Base-by-base conservation (phyloP, 2,888 invertebrate genomes). In the Alloplasta piceator region DNA sequence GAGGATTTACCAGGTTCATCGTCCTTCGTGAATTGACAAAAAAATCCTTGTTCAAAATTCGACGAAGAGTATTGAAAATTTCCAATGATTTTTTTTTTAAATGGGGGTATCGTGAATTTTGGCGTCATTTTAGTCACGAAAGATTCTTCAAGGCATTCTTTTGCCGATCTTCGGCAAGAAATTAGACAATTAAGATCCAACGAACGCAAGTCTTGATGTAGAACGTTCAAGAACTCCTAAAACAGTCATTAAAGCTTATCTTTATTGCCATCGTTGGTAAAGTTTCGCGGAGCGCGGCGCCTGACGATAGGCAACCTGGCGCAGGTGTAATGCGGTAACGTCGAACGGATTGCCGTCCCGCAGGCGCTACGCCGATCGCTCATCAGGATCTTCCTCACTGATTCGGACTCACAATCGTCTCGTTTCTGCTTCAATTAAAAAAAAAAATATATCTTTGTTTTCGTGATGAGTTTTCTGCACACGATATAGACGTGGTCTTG, bases 301-400 rank as follows among this genome's bases (percentile, higher is more conserved):
- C 80, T 75, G 61, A 38, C 16, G 72, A 14, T 12, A 76, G 50
- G 71, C 80, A 76, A 76, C 72, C 76, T 56, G 26, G 26, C 26
- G 48, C 48, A 50, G 68, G 48, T 60, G 50, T 61, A 26, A 52
- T 26, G 55, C 68, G 6, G 38, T 5, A 39, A 67, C 43, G 72
- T 58, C 46, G 50, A 64, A 50, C 66, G 75, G 61, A 41, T 60
- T 77, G 73, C 61, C 82, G 50, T 41, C 12, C 61, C 9, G 0
- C 14, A 56, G 79, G 79, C 67, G 75, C 43, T 26, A 41, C 63
- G 56, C 56, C 67, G 6, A 46, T 26, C 36, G 39, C 50, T 70
- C 64, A 43, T 10, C n/a, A 48, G 43, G 26, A 6, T 46, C 43
- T 10, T 61, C 12, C 46, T 14, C 55, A 1, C 38, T 14, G 36